These are phyloP conservation scores for Periophthalmus modestus DNA, from an alignment of 2,113 vertebrate species.

Conservation along the genomic window DNA sequence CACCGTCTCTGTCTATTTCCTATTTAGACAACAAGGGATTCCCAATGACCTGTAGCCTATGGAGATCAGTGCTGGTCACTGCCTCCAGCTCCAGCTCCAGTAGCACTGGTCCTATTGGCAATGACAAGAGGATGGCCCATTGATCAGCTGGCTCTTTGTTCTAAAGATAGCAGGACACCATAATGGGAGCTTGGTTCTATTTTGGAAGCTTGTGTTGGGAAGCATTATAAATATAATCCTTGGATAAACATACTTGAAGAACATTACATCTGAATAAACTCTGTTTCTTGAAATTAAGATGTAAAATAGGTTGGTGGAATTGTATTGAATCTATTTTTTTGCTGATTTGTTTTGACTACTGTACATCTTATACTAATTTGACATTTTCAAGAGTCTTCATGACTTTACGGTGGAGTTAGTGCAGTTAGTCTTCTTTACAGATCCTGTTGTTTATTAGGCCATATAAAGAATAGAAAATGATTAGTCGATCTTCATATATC, in stretches of 20 bases:
- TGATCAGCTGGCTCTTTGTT: slow-evolving; percentile 26
- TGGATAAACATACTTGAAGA: not conserved
- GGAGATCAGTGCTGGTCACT: slow-evolving; percentile 28
- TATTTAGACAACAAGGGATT: slow-evolving; percentile 33
- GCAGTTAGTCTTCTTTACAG: not conserved
- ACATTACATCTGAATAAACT: not conserved
- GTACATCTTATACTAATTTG: not conserved
- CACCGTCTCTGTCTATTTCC: not conserved
- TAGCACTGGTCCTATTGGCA: slow-evolving; percentile 7
- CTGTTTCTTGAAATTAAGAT: not conserved
- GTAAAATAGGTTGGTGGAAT: not conserved
- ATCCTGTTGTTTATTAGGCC: no score
- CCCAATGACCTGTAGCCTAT: slow-evolving; percentile 55
- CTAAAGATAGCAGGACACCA: slow-evolving; percentile 12
- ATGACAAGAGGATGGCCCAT: slow-evolving; percentile 9
- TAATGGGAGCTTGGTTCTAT: slow-evolving; percentile 55
- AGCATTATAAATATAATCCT: slow-evolving; percentile 26
- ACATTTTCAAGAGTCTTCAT: not conserved
- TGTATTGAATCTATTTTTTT: not conserved
- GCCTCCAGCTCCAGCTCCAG: slow-evolving; percentile 13
- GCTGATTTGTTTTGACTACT: not conserved
- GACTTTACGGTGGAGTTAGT: not conserved
- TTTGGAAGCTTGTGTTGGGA: slow-evolving; percentile 51
- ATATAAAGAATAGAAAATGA: not conserved
- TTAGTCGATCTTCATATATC: not conserved